phyloP scores from a whole-genome alignment of 2,113 vertebrate species.

The Eulacestoma nigropectus region DNA sequence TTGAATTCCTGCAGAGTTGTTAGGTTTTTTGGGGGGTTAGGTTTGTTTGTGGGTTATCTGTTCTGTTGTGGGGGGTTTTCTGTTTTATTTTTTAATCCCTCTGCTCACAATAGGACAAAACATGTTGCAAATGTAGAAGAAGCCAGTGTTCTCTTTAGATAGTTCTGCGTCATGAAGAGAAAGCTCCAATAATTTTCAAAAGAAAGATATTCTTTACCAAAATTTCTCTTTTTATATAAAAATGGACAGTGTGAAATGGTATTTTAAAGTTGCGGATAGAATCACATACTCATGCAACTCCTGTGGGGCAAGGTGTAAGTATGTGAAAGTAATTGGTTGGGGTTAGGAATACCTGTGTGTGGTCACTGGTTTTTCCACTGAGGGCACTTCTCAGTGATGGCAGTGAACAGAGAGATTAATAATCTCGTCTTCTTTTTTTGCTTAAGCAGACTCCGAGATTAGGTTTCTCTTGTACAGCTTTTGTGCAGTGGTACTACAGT shows the following conservation, averaged over 20 bases:
- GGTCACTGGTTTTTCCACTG: not conserved
- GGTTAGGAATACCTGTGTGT: not conserved
- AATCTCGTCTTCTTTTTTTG: not conserved
- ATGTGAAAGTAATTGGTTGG: not conserved
- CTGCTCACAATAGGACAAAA: not conserved
- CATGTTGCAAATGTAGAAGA: not conserved
- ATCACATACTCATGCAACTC: not conserved
- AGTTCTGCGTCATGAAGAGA: not conserved
- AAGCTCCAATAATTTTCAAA: not conserved
- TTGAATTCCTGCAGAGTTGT: not conserved
- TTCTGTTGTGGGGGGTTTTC: not conserved
- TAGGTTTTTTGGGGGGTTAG: fast-evolving
- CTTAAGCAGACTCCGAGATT: not conserved
- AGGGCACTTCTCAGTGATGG: not conserved
- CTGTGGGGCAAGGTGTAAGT: not conserved
- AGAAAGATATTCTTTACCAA: not conserved
- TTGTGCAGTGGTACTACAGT: not conserved
- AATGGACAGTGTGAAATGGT: not conserved
- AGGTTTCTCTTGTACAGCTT: not conserved
- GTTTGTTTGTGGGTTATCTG: not conserved
- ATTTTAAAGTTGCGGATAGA: not conserved
- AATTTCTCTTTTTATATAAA: not conserved
- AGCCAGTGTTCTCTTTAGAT: not conserved
- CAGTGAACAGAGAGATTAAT: not conserved
- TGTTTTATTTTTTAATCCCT: not conserved